Percentiles rank a stretch among this genome's conserved stretches.
Conservation (phyloP, 2,113 vertebrate genomes). For the Brachyhypopomus occidentalis region DNA sequence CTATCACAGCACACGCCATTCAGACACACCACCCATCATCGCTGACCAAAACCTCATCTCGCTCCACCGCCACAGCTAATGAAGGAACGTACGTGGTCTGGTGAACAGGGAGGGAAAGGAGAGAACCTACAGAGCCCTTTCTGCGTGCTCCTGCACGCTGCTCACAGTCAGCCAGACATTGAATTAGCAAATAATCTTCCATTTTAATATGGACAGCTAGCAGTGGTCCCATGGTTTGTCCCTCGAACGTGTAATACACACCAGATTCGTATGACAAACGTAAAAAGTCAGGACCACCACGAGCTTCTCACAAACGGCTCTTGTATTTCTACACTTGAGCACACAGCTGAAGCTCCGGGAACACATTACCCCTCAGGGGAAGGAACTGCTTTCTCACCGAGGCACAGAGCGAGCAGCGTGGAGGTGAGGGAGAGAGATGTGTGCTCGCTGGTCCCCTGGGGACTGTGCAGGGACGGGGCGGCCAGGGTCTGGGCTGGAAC, state of each 20-base stretch:
- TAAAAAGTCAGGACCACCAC: background rate
- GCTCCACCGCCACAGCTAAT: slow-evolving; percentile 48
- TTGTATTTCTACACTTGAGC: slow-evolving; percentile 23
- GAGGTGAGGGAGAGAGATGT: background rate
- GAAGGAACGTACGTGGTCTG: slow-evolving; percentile 11
- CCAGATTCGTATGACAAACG: background rate
- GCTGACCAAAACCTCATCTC: slow-evolving; percentile 59
- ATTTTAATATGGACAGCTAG: background rate
- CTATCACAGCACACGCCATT: slow-evolving; percentile 37
- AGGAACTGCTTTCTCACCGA: background rate
- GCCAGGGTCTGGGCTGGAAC: background rate
- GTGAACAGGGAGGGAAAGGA: slow-evolving; percentile 16
- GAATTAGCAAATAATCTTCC: background rate
- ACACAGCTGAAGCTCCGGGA: background rate
- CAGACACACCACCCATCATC: slow-evolving; percentile 47
- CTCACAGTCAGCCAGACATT: background rate
- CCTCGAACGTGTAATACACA: no score
- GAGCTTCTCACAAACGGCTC: background rate
- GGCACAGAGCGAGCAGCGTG: slow-evolving; percentile 1
- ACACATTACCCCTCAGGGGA: background rate
- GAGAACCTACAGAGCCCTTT: no score
- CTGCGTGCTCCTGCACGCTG: no score
- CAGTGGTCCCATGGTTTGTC: no score
- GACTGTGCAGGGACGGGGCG: no score
- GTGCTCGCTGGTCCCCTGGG: background rate